Percentiles rank a stretch among this genome's conserved stretches.
phyloP scores from a whole-genome alignment of 2,888 invertebrate genomes.

The Amphipoea oculea region DNA sequence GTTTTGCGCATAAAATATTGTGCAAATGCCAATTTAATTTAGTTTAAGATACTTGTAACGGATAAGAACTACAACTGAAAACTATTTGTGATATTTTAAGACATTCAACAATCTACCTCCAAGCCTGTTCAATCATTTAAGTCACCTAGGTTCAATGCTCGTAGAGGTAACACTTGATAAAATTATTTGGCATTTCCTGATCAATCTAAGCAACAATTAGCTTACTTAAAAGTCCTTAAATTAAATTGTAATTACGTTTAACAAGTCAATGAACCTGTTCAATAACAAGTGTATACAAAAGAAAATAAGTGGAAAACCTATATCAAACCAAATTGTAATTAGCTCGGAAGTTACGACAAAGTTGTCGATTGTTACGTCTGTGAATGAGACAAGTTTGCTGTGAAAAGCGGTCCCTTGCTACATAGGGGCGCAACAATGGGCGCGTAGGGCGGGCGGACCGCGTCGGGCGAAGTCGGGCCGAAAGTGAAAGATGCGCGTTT shows the following conservation, averaged over 20 bases:
- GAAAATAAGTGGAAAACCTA: slow-evolving; percentile 1
- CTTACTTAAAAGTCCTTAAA: slow-evolving; percentile 32
- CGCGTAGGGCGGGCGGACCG: slow-evolving; percentile 74
- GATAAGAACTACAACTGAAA: slow-evolving; percentile 35
- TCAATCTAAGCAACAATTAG: slow-evolving; percentile 46
- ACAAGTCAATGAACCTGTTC: slow-evolving; percentile 43
- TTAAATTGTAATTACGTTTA: slow-evolving; percentile 12
- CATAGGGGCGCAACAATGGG: slow-evolving; percentile 73
- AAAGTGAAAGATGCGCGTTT: slow-evolving; percentile 87
- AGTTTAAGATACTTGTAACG: slow-evolving; percentile 35
- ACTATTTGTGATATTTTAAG: slow-evolving; percentile 42
- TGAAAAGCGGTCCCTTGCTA: slow-evolving; percentile 62
- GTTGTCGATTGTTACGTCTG: slow-evolving; percentile 31
- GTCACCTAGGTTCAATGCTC: slow-evolving; percentile 28
- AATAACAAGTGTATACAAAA: not conserved
- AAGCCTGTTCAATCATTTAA: slow-evolving; percentile 17
- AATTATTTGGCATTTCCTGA: slow-evolving; percentile 39
- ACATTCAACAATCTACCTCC: slow-evolving; percentile 11
- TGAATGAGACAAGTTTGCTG: slow-evolving; percentile 58
- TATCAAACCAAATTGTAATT: slow-evolving; percentile 26
- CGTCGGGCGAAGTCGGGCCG: slow-evolving; percentile 68
- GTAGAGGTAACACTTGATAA: slow-evolving; percentile 11
- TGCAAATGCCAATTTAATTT: slow-evolving; percentile 18
- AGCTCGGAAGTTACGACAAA: slow-evolving; percentile 27
- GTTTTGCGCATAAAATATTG: slow-evolving; percentile 16